Evolutionary conservation across 2,113 vertebrate species (phyloP).

Genomic region (Pachypanchax playfairii): DNA sequence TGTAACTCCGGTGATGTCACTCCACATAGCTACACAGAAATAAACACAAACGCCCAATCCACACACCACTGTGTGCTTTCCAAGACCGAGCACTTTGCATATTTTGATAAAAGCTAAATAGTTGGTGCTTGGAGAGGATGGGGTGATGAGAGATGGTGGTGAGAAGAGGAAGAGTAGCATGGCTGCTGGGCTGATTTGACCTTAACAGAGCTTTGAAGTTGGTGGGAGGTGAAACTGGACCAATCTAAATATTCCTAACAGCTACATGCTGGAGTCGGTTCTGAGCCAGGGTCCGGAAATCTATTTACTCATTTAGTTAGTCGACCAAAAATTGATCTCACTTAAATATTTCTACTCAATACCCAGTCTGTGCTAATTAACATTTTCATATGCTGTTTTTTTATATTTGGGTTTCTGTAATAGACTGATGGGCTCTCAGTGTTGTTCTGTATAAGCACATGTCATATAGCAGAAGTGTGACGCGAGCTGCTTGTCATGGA

Average conservation of each 20-base stretch:
- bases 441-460: conserved; percentile 42
- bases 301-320: conserved; percentile 10
- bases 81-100: conserved; percentile 41
- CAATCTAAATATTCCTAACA: conserved; percentile 36
- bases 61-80: conserved; percentile 17
- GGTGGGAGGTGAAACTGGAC: conserved; percentile 43
- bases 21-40: conserved; percentile 1
- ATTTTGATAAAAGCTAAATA: conserved; percentile 46
- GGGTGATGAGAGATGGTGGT: not conserved
- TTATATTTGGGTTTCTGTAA: not conserved
- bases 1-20: conserved; percentile 51
- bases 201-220: conserved; percentile 63
- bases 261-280: conserved; percentile 16
- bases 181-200: conserved; percentile 36
- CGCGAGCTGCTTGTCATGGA: conserved; percentile 42
- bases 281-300: not conserved
- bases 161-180: conserved; percentile 11
- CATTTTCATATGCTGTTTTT: too few relatives aligned
- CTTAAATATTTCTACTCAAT: not conserved
- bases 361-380: too few relatives aligned
- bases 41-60: conserved; percentile 9
- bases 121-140: not conserved
- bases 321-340: conserved; percentile 3
- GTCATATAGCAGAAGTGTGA: conserved; percentile 54
- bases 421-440: not conserved